Evolutionary conservation across 2,888 invertebrate species (phyloP), one percentile per base, ranked within the genome.

Genomic region (Iselma pallidipennis): DNA sequence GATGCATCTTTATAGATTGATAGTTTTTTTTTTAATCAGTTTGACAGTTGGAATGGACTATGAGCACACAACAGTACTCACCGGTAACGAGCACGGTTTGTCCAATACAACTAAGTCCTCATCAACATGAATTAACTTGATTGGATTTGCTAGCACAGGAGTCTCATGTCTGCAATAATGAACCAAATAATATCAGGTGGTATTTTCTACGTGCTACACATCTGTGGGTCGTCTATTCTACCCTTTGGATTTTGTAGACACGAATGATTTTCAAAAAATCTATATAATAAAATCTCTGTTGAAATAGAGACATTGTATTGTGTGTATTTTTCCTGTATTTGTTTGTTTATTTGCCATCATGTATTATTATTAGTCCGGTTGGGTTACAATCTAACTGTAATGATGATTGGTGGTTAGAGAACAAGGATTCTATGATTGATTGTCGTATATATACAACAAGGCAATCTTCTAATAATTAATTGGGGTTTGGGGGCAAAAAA

Each of bases 51-150:
- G 59, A 56, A 55, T 58, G 51, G 31, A 58, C 61, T 57, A 54
- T 42, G 61, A 59, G 61, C 55, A 72, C 72, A 73, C 74, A 73
- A 21, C 12, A 42, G 80, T 82, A 88, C 89, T 89, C 88, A 92
- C 91, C 85, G 94, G 94, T 82, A 94, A 87, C 76, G 94, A 94
- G 82, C 92, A 89, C 79, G 94, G 94, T 86, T 94, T 94, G 86
- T 94, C 91, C 85, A 94, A 87, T 82, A 94, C 94, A 81, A 95
- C 87, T 78, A 94, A 85, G 80, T 95, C 91, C 76, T 92, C 91
- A 82, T 90, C 91, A 82, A 91, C 89, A 83, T 90, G 88, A 81
- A 95, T 87, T 83, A 95, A 88, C 85, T 90, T 88, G 83, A 95
- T 89, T 81, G 87, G 86, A 83, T 88, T 86, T 82, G 89, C 89